Evolutionary conservation across 1,140 invertebrate genomes (phyloP).

Genomic region (Callitettix versicolor): DNA sequence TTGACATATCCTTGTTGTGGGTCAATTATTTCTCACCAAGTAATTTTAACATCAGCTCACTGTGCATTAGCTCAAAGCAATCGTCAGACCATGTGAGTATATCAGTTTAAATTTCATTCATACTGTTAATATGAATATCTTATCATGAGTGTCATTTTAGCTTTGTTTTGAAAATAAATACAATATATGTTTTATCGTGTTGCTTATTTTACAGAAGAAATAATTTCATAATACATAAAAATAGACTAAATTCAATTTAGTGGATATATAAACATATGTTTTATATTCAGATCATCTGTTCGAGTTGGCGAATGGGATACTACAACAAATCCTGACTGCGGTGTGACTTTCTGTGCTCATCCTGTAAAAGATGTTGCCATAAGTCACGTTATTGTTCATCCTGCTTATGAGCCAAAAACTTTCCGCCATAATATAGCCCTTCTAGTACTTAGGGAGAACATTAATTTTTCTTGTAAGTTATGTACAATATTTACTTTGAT

Average conservation of each 20-base stretch:
- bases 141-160: too few species aligned
- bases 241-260: too few species aligned
- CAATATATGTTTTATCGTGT: too few species aligned
- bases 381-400: conserved; percentile 53
- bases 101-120: too few species aligned
- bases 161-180: too few species aligned
- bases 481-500: background rate
- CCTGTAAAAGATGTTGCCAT: conserved; percentile 50
- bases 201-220: too few species aligned
- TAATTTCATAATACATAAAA: too few species aligned
- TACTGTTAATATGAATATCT: too few species aligned
- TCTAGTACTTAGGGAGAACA: conserved; percentile 47
- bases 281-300: conserved; percentile 38
- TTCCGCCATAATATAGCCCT: conserved; percentile 57
- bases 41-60: conserved; percentile 57
- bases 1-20: conserved; percentile 56
- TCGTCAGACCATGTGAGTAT: conserved; percentile 51
- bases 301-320: conserved; percentile 53
- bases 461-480: conserved; percentile 52
- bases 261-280: too few species aligned
- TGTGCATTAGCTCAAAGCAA: conserved; percentile 56
- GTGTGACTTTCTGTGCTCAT: conserved; percentile 51
- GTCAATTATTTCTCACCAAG: conserved; percentile 47
- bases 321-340: conserved; percentile 49
- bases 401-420: conserved; percentile 51